phyloP scores from a whole-genome alignment of 2,797 vertebrate species.

The Lepus oiostolus region DNA sequence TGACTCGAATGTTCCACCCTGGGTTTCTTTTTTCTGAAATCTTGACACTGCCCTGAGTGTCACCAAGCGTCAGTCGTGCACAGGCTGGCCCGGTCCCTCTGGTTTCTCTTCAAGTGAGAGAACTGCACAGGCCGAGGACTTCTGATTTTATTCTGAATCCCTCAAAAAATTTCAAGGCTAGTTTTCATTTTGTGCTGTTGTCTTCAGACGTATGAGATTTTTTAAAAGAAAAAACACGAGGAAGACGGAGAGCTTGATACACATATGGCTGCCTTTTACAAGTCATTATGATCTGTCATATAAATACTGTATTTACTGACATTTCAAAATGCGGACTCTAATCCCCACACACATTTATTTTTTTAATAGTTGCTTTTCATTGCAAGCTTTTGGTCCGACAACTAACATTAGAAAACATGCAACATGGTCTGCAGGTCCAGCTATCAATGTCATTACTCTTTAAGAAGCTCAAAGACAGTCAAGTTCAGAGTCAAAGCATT shows the following conservation, averaged over 20 bases:
- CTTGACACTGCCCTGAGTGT: conserved; percentile 56
- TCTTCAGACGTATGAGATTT: conserved; percentile 61
- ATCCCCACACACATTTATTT: conserved; percentile 86
- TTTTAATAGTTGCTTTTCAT: conserved; percentile 87
- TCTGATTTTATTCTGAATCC: conserved; percentile 69
- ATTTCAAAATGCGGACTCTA: conserved; percentile 88
- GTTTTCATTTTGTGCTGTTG: conserved; percentile 49
- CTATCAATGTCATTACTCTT: conserved; percentile 75
- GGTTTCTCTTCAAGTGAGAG: conserved; percentile 57
- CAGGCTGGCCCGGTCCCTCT: conserved; percentile 60
- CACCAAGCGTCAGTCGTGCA: conserved; percentile 27
- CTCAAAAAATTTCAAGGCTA: conserved; percentile 62
- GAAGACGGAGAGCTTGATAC: conserved; percentile 83
- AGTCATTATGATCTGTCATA: conserved; percentile 86
- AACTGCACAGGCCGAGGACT: conserved; percentile 19
- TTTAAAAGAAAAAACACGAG: conserved; percentile 52
- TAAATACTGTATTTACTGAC: conserved; percentile 89
- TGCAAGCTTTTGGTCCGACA: conserved; percentile 75
- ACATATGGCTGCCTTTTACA: conserved; percentile 85
- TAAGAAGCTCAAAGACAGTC: conserved; percentile 75
- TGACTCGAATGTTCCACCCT: conserved; percentile 64
- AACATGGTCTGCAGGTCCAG: conserved; percentile 71
- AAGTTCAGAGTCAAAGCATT: conserved; percentile 74
- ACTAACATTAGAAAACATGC: conserved; percentile 78
- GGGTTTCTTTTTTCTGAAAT: conserved; percentile 77